Percentiles rank a stretch among this genome's conserved stretches.
Conservation (phyloP, 2,797 vertebrate species). For the Erethizon dorsatum region DNA sequence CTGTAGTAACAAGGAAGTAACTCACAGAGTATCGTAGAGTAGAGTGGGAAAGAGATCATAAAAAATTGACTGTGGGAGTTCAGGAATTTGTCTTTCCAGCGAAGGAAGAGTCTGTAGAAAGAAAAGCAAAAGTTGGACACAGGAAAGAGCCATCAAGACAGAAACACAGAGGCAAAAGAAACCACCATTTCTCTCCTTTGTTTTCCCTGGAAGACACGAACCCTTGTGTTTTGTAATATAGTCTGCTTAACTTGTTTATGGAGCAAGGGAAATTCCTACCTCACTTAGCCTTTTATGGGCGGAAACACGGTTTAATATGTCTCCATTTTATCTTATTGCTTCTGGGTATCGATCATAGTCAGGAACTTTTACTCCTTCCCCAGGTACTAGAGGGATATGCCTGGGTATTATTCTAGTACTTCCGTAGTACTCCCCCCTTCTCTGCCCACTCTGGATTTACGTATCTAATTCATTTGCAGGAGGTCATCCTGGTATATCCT, state of each 20-base stretch:
- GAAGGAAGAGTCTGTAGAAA: not conserved
- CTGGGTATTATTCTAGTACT: not conserved
- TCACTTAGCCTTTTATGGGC: not conserved
- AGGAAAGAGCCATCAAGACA: not conserved
- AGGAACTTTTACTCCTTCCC: not conserved
- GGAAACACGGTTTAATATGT: not conserved
- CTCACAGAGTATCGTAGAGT: not conserved
- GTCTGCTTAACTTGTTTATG: not conserved
- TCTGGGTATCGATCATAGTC: not conserved
- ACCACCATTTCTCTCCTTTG: not conserved
- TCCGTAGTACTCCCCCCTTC: not conserved
- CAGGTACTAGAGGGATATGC: not conserved
- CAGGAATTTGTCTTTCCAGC: not conserved
- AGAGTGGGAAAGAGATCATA: not conserved
- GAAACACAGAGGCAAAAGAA: not conserved
- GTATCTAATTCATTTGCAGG: not conserved
- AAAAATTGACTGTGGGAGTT: not conserved
- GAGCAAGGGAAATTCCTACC: not conserved
- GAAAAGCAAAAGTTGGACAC: not conserved
- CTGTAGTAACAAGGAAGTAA: not conserved
- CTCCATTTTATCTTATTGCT: not conserved
- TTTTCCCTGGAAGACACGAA: not conserved
- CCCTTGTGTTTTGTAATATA: not conserved
- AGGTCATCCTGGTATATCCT: not conserved
- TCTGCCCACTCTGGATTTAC: not conserved